phyloP scores from a whole-genome alignment of 2,888 invertebrate species.

The Gibbula magus region DNA sequence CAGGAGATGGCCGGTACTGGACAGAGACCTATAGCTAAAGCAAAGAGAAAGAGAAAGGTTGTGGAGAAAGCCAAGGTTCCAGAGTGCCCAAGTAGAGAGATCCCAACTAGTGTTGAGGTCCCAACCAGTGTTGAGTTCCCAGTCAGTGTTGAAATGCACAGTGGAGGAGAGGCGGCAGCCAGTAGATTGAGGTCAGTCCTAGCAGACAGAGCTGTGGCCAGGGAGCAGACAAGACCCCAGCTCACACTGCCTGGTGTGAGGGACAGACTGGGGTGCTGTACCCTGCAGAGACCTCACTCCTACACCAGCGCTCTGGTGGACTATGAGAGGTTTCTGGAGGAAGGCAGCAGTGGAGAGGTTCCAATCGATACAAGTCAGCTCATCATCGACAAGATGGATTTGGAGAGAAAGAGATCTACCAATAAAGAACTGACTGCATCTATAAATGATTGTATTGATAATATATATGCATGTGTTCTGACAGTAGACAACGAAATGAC shows the following conservation, averaged over 20 bases:
- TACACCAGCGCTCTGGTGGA: slow-evolving; percentile 22
- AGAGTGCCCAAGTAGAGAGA: no score
- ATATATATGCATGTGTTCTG: neutral
- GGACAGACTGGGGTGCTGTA: neutral
- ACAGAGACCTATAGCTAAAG: no score
- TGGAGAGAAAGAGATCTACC: neutral
- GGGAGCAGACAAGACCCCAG: neutral
- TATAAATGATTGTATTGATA: neutral
- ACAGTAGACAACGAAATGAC: neutral
- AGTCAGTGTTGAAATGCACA: no score
- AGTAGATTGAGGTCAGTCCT: neutral
- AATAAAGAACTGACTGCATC: neutral
- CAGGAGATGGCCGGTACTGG: no score
- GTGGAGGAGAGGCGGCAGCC: neutral
- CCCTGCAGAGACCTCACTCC: neutral
- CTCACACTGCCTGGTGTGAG: neutral
- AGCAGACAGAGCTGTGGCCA: no score
- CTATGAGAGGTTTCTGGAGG: slow-evolving; percentile 23
- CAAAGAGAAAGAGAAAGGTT: no score
- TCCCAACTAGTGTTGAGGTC: no score
- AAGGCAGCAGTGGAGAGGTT: neutral
- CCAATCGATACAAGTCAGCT: neutral
- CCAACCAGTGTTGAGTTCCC: no score
- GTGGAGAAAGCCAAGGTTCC: no score
- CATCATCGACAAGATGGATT: neutral